A percentile compares a stretch with the other conserved stretches of the same genome.
Evolutionary conservation across 2,113 vertebrate genomes (phyloP).

Genomic region (Prionailurus viverrinus): DNA sequence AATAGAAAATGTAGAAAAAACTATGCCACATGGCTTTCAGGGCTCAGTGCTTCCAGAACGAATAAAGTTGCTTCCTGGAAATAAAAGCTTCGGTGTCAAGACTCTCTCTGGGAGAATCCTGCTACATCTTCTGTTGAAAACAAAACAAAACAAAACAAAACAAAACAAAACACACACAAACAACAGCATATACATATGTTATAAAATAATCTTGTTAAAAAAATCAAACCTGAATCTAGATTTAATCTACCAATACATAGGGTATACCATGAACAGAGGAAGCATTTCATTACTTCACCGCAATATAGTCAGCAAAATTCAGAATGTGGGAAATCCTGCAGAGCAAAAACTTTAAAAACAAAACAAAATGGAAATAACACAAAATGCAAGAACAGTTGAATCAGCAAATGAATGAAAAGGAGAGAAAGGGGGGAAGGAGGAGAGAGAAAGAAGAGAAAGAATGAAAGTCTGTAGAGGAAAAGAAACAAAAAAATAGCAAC

Average conservation of each 20-base stretch:
- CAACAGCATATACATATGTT: background rate
- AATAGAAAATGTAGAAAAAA: too few relatives aligned
- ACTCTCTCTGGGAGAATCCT: too few relatives aligned
- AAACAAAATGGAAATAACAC: background rate
- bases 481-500: background rate
- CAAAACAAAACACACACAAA: too few relatives aligned
- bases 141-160: background rate
- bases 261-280: background rate
- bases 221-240: background rate
- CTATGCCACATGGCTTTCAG: too few relatives aligned
- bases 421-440: too few relatives aligned
- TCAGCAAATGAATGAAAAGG: background rate
- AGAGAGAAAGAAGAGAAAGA: background rate
- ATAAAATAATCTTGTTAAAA: background rate
- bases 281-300: background rate
- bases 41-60: too few relatives aligned
- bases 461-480: background rate
- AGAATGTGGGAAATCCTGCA: background rate
- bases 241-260: background rate
- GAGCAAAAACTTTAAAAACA: background rate
- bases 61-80: too few relatives aligned
- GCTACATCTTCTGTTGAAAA: background rate
- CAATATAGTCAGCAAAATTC: background rate
- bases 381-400: background rate
- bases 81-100: too few relatives aligned